These are phyloP conservation scores for Parazoanthus darwini DNA, from an alignment of 92 coral and sea anemone genomes.

Conservation along the genomic window DNA sequence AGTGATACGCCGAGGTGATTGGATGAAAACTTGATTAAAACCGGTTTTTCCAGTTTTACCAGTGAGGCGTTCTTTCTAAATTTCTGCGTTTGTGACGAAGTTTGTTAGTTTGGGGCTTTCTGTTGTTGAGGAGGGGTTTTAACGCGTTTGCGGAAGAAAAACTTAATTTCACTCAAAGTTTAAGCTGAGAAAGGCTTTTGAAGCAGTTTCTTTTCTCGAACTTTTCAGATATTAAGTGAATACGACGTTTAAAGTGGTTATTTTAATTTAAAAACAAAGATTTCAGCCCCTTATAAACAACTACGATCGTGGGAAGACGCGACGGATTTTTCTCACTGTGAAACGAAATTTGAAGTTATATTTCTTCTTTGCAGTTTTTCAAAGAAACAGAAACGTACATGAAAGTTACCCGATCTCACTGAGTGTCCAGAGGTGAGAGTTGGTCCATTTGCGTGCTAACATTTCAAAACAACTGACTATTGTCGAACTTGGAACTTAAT, in stretches of 20 bases:
- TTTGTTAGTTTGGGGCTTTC: conserved; percentile 25
- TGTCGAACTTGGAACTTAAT: not conserved
- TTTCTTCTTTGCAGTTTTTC: not conserved
- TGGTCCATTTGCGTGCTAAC: not conserved
- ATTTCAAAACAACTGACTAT: not conserved
- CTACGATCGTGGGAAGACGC: not conserved
- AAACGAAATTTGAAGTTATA: conserved; percentile 2
- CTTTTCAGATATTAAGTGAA: not conserved
- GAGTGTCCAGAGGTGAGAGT: conserved; percentile 11
- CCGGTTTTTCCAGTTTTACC: conserved; percentile 67
- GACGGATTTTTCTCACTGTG: not conserved
- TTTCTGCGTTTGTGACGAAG: conserved; percentile 70
- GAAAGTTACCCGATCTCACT: not conserved
- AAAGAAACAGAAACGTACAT: not conserved
- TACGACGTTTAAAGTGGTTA: not conserved
- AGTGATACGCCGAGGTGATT: conserved; percentile 51
- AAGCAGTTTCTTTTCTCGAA: conserved; percentile 34
- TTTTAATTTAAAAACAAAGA: not conserved
- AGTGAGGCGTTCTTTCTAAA: conserved; percentile 47
- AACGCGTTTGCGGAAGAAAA: not conserved
- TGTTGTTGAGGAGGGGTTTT: not conserved
- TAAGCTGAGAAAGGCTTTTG: not conserved
- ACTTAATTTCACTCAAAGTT: not conserved
- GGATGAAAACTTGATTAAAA: conserved; percentile 54
- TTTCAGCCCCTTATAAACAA: not conserved